Base-by-base conservation (phyloP, 2,888 invertebrate species). In the Leptinotarsa juncta region DNA sequence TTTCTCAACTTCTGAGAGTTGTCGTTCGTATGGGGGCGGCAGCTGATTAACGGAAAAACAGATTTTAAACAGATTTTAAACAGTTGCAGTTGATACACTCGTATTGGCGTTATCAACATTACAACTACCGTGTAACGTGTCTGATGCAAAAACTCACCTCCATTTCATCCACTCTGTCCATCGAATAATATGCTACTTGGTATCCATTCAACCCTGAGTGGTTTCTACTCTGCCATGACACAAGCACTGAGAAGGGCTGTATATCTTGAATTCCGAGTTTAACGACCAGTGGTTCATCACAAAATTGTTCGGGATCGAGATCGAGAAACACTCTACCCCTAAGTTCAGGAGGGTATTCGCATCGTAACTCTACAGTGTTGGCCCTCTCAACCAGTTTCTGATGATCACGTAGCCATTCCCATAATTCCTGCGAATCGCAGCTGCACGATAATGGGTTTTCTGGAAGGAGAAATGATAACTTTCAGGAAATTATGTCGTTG, bases 401-500 rank as follows among this genome's bases (percentile, higher is more conserved):
- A 89, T 97, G 95, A 87, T 96, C 94, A 84, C 95, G 91, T 86
- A 97, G 90, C 97, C 97, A 97, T 89, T 94, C 94, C 95, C 97
- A 96, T 67, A 96, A 91, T 86, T 96, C 95, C 88, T 96, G 95
- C 75, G 96, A 93, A 86, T 96, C 95, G 87, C 97, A 97, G 85
- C 93, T 94, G 88, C 97, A 97, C 78, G 94, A 93, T 82, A 97
- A 89, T 65, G 97, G 97, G 88, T 97, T 97, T 85, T 95, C 96
- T 95, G 14, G 84, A 84, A 77, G 65, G 72, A 75, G 50, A 51
- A 50, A 49, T 7, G 49, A 67, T 49, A 7, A 26, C 20, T 67
- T 67, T 51, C 15, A 67, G 51, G 50, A 49, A 16, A 50, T 49
- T 50, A 67, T 62, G 32, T 62, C 62, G n/a, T 62, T n/a, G 26